Percentiles rank a stretch among this genome's conserved stretches.
These are phyloP conservation scores for Subanguina moxae DNA, from an alignment of 1,140 invertebrate species.

Conservation along the genomic window DNA sequence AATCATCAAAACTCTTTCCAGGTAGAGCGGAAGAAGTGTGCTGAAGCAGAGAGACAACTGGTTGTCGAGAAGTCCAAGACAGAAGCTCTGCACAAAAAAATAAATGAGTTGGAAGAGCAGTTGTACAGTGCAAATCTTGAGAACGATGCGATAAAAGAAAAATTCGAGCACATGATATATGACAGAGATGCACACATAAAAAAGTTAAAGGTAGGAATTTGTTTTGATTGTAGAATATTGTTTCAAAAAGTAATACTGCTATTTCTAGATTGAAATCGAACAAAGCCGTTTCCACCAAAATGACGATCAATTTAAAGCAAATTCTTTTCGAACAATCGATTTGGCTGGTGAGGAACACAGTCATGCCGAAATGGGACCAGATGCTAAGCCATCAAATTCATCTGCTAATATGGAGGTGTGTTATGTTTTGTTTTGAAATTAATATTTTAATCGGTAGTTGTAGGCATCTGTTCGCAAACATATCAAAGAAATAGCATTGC, in stretches of 20 bases:
- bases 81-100: conserved; percentile 28
- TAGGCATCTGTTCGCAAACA: no score
- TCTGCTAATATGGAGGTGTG: not conserved
- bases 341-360: conserved; percentile 1
- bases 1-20: conserved; percentile 17
- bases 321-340: conserved; percentile 16
- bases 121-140: conserved; percentile 23
- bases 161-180: conserved; percentile 25
- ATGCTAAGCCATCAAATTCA: not conserved
- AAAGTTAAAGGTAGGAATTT: conserved; percentile 13
- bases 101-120: conserved; percentile 31
- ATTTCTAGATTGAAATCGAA: conserved; percentile 30
- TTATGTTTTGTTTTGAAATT: not conserved
- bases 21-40: conserved; percentile 38
- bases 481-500: conserved; percentile 14
- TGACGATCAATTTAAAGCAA: not conserved
- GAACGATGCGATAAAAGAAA: conserved; percentile 32
- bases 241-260: not conserved
- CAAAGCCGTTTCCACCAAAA: conserved; percentile 8
- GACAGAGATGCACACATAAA: conserved; percentile 27
- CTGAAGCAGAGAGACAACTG: conserved; percentile 17
- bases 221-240: not conserved
- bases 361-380: not conserved
- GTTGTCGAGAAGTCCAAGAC: conserved; percentile 19
- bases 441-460: conserved; percentile 1